phyloP scores from a whole-genome alignment of 2,797 vertebrate species.

The Tragelaphus oryx region DNA sequence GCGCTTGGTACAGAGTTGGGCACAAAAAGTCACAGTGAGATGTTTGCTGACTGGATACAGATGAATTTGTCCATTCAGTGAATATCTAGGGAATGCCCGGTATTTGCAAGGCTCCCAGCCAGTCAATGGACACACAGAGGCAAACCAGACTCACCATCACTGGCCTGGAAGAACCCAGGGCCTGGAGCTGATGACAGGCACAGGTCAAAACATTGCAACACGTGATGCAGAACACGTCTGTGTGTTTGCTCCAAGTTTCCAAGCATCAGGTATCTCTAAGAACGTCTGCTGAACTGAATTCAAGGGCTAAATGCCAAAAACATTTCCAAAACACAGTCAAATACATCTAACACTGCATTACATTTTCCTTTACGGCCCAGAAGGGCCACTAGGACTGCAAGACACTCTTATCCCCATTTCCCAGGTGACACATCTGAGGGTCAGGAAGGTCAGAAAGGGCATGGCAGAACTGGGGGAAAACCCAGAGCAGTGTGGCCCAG shows the following conservation, averaged over 20 bases:
- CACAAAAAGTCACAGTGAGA: background rate
- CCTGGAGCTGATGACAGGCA: background rate
- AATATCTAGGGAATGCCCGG: background rate
- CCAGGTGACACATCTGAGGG: background rate
- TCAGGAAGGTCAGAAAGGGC: background rate
- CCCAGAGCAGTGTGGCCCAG: fast-evolving
- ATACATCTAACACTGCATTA: no score
- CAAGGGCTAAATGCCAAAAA: background rate
- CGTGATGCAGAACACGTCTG: fast-evolving
- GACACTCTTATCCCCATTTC: background rate
- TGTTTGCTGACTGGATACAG: background rate
- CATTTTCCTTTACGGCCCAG: background rate
- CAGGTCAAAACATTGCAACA: fast-evolving
- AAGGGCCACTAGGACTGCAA: background rate
- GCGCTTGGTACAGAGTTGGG: background rate
- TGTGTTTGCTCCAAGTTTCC: background rate
- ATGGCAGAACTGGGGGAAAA: background rate
- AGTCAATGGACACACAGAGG: background rate
- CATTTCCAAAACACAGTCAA: background rate
- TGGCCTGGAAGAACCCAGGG: background rate
- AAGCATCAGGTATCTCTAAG: background rate
- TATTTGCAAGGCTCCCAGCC: background rate
- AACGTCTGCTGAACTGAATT: background rate
- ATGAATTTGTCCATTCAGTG: background rate
- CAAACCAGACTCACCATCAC: fast-evolving